These are phyloP conservation scores for Onychomys arenicola DNA, from an alignment of 2,797 vertebrate species.

Conservation along the genomic window DNA sequence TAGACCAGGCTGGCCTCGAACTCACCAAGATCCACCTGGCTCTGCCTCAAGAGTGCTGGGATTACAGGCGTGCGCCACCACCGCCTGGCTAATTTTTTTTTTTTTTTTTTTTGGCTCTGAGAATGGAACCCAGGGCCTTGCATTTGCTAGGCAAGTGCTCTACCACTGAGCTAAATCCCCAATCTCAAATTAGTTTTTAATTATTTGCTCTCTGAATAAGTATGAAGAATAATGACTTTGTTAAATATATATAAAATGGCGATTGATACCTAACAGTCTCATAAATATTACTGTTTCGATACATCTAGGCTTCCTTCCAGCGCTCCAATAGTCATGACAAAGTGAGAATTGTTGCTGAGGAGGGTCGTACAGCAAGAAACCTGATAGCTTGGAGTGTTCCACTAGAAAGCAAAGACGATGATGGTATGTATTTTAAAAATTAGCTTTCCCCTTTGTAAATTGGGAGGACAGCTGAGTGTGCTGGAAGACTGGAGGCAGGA, in stretches of 20 bases:
- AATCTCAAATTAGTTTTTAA: constrained; percentile 37
- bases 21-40: no score
- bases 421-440: constrained; percentile 88
- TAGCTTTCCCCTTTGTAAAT: constrained; percentile 6
- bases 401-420: constrained; percentile 97
- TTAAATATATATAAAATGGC: background rate
- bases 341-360: constrained; percentile 97
- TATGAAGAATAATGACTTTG: constrained; percentile 31
- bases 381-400: constrained; percentile 99
- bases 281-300: constrained; percentile 10
- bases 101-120: no score
- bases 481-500: background rate
- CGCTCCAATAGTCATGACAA: constrained; percentile 99
- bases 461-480: background rate
- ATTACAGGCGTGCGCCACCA: no score
- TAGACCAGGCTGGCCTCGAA: no score
- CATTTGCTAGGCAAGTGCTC: no score
- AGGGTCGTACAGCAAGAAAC: constrained; percentile 97
- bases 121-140: no score
- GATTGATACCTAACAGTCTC: background rate
- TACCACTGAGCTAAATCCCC: no score
- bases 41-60: no score
- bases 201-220: constrained; percentile 57
- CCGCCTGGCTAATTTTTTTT: no score
- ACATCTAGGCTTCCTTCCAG: constrained; percentile 96